Conservation (phyloP, 2,113 vertebrate genomes). For the Charadrius vociferus region DNA sequence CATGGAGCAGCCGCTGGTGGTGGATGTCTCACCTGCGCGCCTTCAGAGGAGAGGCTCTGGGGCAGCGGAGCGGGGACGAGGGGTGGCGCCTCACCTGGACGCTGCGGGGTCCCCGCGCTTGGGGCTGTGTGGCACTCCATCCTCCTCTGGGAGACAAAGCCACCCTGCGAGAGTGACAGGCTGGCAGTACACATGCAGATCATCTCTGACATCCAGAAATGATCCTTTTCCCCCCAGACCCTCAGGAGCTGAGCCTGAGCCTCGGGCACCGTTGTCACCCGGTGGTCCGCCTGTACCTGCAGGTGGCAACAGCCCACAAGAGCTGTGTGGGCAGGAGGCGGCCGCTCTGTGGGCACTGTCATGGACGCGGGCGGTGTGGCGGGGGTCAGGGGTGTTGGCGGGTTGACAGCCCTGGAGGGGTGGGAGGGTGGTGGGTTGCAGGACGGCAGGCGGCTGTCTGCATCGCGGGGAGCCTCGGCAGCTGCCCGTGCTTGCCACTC, state of each 20-base stretch:
- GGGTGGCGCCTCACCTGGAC: background rate
- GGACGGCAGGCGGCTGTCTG: background rate
- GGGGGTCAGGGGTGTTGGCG: background rate
- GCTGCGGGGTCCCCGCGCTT: background rate
- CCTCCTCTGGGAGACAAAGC: background rate
- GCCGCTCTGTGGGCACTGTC: fast-evolving
- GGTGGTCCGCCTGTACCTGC: background rate
- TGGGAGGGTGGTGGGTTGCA: background rate
- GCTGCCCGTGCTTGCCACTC: fast-evolving
- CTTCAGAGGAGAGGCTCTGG: background rate
- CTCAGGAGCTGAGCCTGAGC: background rate
- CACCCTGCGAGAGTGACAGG: background rate
- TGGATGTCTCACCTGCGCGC: background rate
- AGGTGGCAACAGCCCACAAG: background rate
- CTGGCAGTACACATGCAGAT: background rate
- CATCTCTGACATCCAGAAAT: background rate
- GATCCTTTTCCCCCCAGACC: fast-evolving
- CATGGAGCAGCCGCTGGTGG: background rate
- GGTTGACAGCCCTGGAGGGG: background rate
- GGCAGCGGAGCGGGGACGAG: background rate
- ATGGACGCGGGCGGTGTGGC: fast-evolving
- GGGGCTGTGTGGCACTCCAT: background rate
- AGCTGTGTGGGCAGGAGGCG: background rate
- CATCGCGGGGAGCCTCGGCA: background rate
- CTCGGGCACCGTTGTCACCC: fast-evolving